Percentiles rank a stretch among this genome's conserved stretches.
Conservation (phyloP, 2,113 vertebrate genomes). For the Triplophysa tibetana region DNA sequence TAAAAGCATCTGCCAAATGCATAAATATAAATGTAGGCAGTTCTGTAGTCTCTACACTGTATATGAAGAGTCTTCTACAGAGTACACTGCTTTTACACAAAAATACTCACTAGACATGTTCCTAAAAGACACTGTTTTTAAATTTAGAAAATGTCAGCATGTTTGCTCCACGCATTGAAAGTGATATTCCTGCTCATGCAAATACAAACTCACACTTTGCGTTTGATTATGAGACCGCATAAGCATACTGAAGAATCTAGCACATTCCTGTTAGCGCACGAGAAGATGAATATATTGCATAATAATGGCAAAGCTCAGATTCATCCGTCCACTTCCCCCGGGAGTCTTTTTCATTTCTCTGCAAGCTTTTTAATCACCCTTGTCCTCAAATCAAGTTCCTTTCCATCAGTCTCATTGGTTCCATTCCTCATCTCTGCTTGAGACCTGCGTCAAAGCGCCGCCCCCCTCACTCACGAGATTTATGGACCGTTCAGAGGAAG, state of each 20-base stretch:
- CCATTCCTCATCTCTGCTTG: constrained; percentile 23
- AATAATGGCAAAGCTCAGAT: constrained; percentile 9
- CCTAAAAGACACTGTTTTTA: constrained; percentile 30
- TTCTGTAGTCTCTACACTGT: neutral
- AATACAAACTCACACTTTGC: constrained; percentile 34
- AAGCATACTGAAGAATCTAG: constrained; percentile 40
- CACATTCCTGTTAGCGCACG: constrained; percentile 7
- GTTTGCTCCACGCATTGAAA: constrained; percentile 30
- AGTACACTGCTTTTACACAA: constrained; percentile 26
- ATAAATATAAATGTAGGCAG: neutral
- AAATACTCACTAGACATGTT: constrained; percentile 5
- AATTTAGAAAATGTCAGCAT: constrained; percentile 22
- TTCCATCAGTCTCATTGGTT: constrained; percentile 29
- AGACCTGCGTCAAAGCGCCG: constrained; percentile 1
- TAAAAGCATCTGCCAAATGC: too few species aligned
- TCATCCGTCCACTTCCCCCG: constrained; percentile 15
- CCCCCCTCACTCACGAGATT: constrained; percentile 9
- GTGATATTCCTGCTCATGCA: constrained; percentile 6
- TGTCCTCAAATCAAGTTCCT: constrained; percentile 33
- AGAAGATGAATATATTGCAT: constrained; percentile 34
- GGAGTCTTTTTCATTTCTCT: constrained; percentile 41
- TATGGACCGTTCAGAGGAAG: constrained; percentile 15
- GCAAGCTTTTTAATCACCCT: constrained; percentile 49
- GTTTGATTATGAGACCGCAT: constrained; percentile 31
- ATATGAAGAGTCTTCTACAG: neutral